Evolutionary conservation across 2,113 vertebrate species (phyloP).

Genomic region (Numenius arquata): DNA sequence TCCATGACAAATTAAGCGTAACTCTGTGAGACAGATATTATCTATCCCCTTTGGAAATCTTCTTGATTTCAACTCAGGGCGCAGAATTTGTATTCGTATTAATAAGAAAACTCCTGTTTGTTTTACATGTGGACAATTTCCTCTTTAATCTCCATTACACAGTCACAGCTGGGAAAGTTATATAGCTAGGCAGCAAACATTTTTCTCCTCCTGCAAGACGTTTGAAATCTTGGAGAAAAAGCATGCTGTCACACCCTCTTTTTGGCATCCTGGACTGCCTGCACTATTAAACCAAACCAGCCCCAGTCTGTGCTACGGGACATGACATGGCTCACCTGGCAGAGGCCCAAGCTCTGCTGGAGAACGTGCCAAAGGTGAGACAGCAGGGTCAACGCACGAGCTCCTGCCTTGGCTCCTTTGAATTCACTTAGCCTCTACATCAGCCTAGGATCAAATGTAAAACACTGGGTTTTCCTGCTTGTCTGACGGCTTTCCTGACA

Average conservation of each 20-base stretch:
- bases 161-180: background rate
- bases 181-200: background rate
- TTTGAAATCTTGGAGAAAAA: background rate
- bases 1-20: background rate
- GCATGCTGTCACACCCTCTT: background rate
- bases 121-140: background rate
- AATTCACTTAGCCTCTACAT: background rate
- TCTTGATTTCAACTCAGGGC: background rate
- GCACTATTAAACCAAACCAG: background rate
- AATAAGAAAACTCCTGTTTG: background rate
- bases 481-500: background rate
- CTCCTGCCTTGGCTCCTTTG: background rate
- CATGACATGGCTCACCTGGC: background rate
- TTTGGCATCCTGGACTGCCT: background rate
- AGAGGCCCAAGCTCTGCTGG: background rate
- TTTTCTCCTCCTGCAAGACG: background rate
- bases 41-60: background rate
- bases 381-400: rapidly evolving
- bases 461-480: background rate
- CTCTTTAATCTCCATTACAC: background rate
- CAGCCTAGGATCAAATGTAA: background rate
- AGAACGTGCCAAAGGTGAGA: background rate
- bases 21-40: background rate
- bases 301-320: background rate
- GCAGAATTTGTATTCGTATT: background rate